Conservation (phyloP, 2,888 invertebrate genomes). For the Invenusta paracnida region DNA sequence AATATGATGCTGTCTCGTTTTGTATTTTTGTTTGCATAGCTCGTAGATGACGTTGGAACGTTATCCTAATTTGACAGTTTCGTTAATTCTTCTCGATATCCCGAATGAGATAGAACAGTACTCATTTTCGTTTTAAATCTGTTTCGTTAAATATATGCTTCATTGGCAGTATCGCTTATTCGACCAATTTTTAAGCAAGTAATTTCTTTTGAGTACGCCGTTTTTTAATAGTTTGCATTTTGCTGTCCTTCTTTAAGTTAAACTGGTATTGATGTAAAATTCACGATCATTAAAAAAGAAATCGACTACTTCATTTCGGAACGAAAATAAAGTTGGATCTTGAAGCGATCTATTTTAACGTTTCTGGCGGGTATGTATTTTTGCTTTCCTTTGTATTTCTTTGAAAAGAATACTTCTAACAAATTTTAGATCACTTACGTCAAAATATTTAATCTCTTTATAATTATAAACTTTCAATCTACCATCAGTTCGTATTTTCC, state of each 20-base stretch:
- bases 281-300: neutral
- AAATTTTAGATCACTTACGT: neutral
- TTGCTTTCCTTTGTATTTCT: neutral
- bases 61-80: neutral
- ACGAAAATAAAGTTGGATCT: neutral
- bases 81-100: neutral
- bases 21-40: neutral
- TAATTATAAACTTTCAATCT: too few relatives aligned
- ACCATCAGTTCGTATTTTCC: too few relatives aligned
- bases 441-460: neutral
- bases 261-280: neutral
- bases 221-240: neutral
- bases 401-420: neutral
- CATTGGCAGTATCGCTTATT: neutral
- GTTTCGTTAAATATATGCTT: neutral
- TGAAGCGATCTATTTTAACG: neutral
- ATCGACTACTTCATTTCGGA: neutral
- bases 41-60: neutral
- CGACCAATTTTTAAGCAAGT: neutral
- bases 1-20: neutral
- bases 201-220: neutral
- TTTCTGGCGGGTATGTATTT: neutral
- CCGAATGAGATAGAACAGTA: neutral
- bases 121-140: neutral
- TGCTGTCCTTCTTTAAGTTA: neutral